Evolutionary conservation across 2,797 vertebrate species (phyloP), one percentile per base, ranked within the genome.

Genomic region (Austrolebias charrua): DNA sequence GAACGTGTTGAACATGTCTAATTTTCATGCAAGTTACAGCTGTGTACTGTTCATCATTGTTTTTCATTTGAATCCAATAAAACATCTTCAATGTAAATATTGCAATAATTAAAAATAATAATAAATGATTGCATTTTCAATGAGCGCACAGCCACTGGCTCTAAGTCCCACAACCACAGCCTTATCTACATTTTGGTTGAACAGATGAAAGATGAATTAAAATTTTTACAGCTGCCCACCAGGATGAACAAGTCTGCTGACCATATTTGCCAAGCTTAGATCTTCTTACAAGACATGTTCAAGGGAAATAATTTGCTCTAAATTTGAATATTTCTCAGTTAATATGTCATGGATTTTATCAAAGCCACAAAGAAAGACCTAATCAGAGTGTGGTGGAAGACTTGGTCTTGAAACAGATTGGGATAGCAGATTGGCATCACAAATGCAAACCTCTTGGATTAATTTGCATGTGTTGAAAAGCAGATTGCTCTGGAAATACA

Each of bases 371-470:
- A 58, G 79, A 74, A 71, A 73, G 75, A 63, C 66, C 46, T 73
- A 75, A 79, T 83, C 58, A 70, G 54, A 75, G 78, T 69, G 35
- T 68, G 71, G 78, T 77, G 55, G 70, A 83, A 63, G 55, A 71
- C 63, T 64, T 73, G 56, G 63, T 52, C 58, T 78, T 31, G 6
- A 81, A 82, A 82, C 79, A 86, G 78, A 86, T 86, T 86, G 75
- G 53, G 70, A 70, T 74, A 69, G 63, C 78, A 86, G 81, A 88
- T 80, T 82, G 77, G 66, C 83, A 75, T 84, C 84, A 79, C 40
- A 69, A 69, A 83, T 72, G 60, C 58, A 78, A 83, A 81, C 78
- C 71, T 80, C 60, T 65, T 83, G 66, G 70, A 72, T 64, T 82
- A 61, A 80, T 88, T 83, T 89, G 79, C 78, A 86, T 84, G 76